Conservation (phyloP, 2,888 invertebrate genomes). For the Lysandra coridon region DNA sequence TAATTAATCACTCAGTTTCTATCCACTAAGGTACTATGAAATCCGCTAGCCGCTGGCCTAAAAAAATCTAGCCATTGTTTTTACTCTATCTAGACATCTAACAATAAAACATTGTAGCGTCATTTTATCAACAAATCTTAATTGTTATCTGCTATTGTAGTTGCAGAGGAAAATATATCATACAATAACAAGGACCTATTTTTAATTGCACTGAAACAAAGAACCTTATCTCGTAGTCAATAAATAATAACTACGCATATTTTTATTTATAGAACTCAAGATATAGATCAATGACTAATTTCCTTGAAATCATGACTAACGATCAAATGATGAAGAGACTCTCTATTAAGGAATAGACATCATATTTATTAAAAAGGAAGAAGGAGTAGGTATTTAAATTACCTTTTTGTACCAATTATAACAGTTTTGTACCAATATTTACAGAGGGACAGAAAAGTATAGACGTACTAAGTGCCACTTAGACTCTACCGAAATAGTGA, state of each 20-base stretch:
- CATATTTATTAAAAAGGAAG: too few species aligned
- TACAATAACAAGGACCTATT: background rate
- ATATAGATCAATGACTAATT: background rate
- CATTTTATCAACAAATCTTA: constrained; percentile 8
- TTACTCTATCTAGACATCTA: background rate
- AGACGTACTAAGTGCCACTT: background rate
- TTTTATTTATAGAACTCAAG: background rate
- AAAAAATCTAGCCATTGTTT: constrained; percentile 5
- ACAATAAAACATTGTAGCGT: background rate
- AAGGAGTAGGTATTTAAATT: too few species aligned
- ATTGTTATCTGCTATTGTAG: constrained; percentile 6
- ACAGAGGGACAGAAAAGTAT: background rate
- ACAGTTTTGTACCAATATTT: background rate
- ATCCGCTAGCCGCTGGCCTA: background rate
- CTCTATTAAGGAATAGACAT: too few species aligned
- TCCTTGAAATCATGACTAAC: background rate
- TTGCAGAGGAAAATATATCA: background rate
- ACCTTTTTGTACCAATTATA: too few species aligned
- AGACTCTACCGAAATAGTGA: background rate
- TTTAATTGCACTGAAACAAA: background rate
- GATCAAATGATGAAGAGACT: too few species aligned
- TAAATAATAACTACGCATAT: background rate
- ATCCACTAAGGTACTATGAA: too few species aligned
- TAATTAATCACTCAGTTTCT: too few species aligned
- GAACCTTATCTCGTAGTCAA: background rate